Evolutionary conservation across 2,888 invertebrate species (phyloP).

Genomic region (Corbicula japonica): DNA sequence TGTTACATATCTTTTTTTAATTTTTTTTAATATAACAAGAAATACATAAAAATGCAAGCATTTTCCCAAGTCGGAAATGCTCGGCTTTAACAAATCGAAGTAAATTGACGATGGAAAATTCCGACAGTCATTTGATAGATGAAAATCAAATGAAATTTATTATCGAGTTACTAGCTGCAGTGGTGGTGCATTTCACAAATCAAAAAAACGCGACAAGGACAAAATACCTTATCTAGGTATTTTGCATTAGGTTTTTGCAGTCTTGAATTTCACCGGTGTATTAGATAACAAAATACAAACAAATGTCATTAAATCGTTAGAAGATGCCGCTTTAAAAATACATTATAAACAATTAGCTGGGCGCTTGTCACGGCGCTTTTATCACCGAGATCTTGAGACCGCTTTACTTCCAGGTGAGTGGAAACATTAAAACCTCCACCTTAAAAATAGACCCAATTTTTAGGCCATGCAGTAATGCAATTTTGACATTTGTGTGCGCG

Average conservation of each 20-base stretch:
- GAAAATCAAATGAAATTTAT: too few relatives aligned
- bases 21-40: too few relatives aligned
- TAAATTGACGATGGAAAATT: too few relatives aligned
- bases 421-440: constrained; percentile 47
- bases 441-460: constrained; percentile 25
- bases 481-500: constrained; percentile 29
- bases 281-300: constrained; percentile 6
- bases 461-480: constrained; percentile 27
- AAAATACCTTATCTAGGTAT: too few relatives aligned
- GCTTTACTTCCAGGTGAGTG: constrained; percentile 53
- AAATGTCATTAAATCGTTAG: constrained; percentile 24
- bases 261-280: constrained; percentile 3
- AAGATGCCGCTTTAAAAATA: constrained; percentile 33
- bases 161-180: too few relatives aligned
- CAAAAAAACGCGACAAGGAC: too few relatives aligned
- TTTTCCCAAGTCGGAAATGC: too few relatives aligned
- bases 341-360: constrained; percentile 10
- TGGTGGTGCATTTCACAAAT: too few relatives aligned
- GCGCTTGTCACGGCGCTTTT: constrained; percentile 22
- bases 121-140: too few relatives aligned
- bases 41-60: too few relatives aligned
- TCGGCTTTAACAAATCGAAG: too few relatives aligned
- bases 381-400: constrained; percentile 37
- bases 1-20: too few relatives aligned
- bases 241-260: neutral